A percentile compares a stretch with the other conserved stretches of the same genome.
These are phyloP conservation scores for Lepisosteus oculatus DNA, from an alignment of 2,113 vertebrate genomes.

Conservation along the genomic window DNA sequence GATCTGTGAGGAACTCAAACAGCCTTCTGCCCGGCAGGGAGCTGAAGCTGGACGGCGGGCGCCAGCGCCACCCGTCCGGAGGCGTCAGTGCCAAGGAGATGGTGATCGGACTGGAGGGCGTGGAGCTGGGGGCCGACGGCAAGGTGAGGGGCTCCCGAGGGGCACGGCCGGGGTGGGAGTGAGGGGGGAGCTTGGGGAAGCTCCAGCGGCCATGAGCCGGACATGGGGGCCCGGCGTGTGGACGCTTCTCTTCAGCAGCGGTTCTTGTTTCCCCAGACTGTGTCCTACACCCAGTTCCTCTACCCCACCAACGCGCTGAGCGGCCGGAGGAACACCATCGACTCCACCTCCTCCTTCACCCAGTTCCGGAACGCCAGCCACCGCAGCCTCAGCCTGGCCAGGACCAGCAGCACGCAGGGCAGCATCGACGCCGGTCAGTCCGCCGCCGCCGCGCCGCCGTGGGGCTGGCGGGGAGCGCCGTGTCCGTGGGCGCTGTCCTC, in stretches of 20 bases:
- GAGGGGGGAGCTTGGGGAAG: too few relatives aligned
- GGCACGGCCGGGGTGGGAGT: background rate
- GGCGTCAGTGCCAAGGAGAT: conserved; percentile 88
- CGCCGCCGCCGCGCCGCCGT: background rate
- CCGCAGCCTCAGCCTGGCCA: conserved; percentile 87
- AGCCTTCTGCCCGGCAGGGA: conserved; percentile 72
- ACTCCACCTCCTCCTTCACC: conserved; percentile 92
- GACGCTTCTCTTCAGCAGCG: background rate
- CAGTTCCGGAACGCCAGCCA: conserved; percentile 92
- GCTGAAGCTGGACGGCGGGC: conserved; percentile 82
- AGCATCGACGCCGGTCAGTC: conserved; percentile 87
- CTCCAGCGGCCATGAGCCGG: too few relatives aligned
- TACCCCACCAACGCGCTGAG: conserved; percentile 91
- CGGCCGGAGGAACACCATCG: conserved; percentile 88
- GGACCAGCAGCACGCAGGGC: conserved; percentile 93
- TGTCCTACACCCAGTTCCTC: conserved; percentile 95
- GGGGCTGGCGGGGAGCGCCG: too few relatives aligned
- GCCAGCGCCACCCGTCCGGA: conserved; percentile 83
- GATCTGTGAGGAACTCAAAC: conserved; percentile 24
- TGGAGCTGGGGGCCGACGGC: conserved; percentile 93
- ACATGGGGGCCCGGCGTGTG: accelerated
- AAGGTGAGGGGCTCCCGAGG: conserved; percentile 74
- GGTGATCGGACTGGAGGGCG: conserved; percentile 93
- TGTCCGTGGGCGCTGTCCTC: too few relatives aligned
- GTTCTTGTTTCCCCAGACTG: conserved; percentile 70